These are phyloP conservation scores for Oriolus oriolus DNA, from an alignment of 2,113 vertebrate genomes.

Conservation along the genomic window DNA sequence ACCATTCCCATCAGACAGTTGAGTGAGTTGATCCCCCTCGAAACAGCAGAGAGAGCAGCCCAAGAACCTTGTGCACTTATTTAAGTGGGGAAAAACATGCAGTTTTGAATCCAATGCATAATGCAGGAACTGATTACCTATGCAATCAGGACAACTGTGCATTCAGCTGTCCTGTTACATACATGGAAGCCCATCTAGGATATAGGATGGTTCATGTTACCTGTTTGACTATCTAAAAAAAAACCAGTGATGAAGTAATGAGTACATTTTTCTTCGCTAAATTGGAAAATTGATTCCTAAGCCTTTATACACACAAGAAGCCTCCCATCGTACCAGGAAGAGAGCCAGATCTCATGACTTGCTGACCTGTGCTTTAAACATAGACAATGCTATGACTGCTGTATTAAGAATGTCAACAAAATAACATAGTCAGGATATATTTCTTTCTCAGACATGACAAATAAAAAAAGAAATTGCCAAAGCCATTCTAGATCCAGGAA, in stretches of 20 bases:
- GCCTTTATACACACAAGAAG: neutral
- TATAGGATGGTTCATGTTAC: neutral
- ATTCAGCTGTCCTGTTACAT: neutral
- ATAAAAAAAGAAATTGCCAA: slow-evolving; percentile 20
- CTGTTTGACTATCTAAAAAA: neutral
- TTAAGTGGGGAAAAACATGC: neutral
- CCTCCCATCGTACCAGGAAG: neutral
- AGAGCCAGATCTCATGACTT: slow-evolving; percentile 19
- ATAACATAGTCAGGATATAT: neutral
- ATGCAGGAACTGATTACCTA: neutral
- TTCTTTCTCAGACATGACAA: slow-evolving; percentile 38
- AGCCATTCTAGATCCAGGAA: neutral
- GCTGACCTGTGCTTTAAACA: slow-evolving; percentile 14
- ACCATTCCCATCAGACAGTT: neutral
- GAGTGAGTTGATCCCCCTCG: neutral
- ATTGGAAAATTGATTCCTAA: slow-evolving; percentile 22
- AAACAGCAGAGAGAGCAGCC: neutral
- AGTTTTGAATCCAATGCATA: neutral
- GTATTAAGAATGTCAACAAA: slow-evolving; percentile 1
- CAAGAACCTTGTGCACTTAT: neutral
- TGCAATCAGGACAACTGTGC: neutral
- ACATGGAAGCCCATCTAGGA: neutral
- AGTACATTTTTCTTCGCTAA: neutral
- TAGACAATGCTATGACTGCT: neutral
- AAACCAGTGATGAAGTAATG: neutral